Percentiles rank a stretch among this genome's conserved stretches.
These are phyloP conservation scores for Jordanella pulchra DNA, from an alignment of 2,797 vertebrate genomes.

Conservation along the genomic window DNA sequence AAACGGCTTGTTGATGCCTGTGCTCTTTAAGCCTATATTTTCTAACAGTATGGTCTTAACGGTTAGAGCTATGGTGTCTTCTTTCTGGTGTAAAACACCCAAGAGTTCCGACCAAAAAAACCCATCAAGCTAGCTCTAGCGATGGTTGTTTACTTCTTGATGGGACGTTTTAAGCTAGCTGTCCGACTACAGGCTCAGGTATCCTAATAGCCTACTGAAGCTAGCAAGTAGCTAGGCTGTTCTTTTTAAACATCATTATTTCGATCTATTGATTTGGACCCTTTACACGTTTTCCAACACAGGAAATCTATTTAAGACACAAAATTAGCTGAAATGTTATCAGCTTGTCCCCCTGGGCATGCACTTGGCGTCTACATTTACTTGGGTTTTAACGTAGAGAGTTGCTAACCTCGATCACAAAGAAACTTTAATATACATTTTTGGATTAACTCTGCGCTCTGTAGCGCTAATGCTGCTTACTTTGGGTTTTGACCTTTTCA, in stretches of 20 bases:
- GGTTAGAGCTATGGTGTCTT: rapidly evolving
- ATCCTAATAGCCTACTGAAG: slow-evolving; percentile 50
- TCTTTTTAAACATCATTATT: slow-evolving; percentile 23
- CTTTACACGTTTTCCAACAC: neutral
- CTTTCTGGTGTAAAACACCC: rapidly evolving
- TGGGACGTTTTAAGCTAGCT: slow-evolving; percentile 41
- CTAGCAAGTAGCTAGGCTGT: slow-evolving; percentile 48
- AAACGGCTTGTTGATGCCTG: neutral
- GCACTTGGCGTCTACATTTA: neutral
- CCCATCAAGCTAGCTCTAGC: neutral
- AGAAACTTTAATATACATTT: neutral
- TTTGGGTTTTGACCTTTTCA: neutral
- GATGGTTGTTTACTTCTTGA: slow-evolving; percentile 1
- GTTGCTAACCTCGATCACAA: rapidly evolving
- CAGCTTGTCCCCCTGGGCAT: too few species aligned
- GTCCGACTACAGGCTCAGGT: slow-evolving; percentile 56
- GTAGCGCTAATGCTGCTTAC: neutral
- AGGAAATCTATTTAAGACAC: neutral
- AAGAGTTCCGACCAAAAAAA: neutral
- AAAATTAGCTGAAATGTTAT: neutral
- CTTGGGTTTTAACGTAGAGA: neutral
- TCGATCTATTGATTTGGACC: neutral
- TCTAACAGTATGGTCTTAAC: neutral
- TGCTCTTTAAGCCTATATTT: neutral
- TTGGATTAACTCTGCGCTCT: neutral